Percentiles rank a stretch among this genome's conserved stretches.
Conservation (phyloP, 1,140 invertebrate genomes). For the Tribolium castaneum region DNA sequence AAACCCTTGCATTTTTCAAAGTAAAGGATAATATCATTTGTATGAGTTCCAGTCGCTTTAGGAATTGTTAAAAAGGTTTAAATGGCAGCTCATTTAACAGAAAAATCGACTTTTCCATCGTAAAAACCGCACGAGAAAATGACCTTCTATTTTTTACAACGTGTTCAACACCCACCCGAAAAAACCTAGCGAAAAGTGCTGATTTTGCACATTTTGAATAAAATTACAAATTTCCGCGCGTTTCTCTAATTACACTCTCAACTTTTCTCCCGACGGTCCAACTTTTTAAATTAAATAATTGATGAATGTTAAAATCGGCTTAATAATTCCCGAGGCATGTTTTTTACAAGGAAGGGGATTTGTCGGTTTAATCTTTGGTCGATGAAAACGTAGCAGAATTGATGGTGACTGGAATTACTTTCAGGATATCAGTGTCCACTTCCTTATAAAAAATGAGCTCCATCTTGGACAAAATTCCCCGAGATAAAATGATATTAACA, state of each 20-base stretch:
- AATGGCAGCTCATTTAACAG: constrained; percentile 48
- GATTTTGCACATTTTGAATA: constrained; percentile 20
- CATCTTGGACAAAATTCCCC: constrained; percentile 10
- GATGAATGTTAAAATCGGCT: constrained; percentile 14
- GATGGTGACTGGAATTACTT: constrained; percentile 45
- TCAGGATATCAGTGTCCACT: constrained; percentile 35
- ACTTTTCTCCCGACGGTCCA: not conserved
- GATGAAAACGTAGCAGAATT: constrained; percentile 39
- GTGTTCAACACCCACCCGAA: constrained; percentile 9
- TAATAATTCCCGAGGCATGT: not conserved
- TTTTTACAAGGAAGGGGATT: constrained; percentile 22
- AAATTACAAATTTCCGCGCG: not conserved
- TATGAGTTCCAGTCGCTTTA: constrained; percentile 32
- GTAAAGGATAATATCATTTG: constrained; percentile 34
- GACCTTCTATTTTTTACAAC: constrained; percentile 37
- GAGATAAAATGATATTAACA: constrained; percentile 24
- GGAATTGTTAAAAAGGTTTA: constrained; percentile 43
- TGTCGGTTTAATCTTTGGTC: constrained; percentile 42
- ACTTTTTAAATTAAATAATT: constrained; percentile 31
- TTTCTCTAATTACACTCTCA: not conserved
- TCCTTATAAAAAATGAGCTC: constrained; percentile 25
- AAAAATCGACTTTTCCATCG: constrained; percentile 44
- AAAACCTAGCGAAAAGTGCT: constrained; percentile 2
- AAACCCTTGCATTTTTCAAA: constrained; percentile 20
- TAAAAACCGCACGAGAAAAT: constrained; percentile 39